phyloP scores from a whole-genome alignment of 2,797 vertebrate species.

The Poecilia picta region DNA sequence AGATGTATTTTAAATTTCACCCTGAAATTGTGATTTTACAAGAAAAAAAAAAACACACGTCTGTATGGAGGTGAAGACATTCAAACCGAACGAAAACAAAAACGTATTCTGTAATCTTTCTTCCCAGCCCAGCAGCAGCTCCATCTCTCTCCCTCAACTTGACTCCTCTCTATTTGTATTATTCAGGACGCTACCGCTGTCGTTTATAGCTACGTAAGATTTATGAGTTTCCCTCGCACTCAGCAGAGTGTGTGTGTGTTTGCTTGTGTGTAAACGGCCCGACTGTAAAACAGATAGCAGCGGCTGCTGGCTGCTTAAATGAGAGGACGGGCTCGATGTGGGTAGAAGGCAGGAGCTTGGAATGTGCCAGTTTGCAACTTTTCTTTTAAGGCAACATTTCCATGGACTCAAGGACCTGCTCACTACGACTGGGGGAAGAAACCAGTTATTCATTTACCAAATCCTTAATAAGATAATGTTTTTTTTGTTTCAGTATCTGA shows the following conservation, averaged over 20 bases:
- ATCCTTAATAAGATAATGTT: conserved; percentile 43
- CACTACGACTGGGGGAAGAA: neutral
- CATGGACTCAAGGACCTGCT: conserved; percentile 35
- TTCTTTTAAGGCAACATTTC: conserved; percentile 64
- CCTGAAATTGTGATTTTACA: neutral
- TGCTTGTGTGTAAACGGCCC: conserved; percentile 72
- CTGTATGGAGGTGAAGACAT: neutral
- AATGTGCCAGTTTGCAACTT: conserved; percentile 91
- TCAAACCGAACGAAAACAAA: neutral
- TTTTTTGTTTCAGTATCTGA: neutral
- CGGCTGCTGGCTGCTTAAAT: conserved; percentile 79
- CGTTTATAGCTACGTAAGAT: conserved; percentile 86
- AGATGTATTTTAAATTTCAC: neutral
- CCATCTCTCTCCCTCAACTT: conserved; percentile 19
- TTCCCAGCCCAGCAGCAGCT: neutral
- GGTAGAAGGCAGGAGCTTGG: conserved; percentile 85
- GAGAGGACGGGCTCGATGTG: conserved; percentile 79
- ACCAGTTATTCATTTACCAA: conserved; percentile 73
- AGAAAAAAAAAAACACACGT: neutral
- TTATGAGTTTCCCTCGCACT: conserved; percentile 83
- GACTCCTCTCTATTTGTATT: conserved; percentile 72
- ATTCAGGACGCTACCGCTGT: conserved; percentile 82
- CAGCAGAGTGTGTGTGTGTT: conserved; percentile 54
- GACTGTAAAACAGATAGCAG: conserved; percentile 84
- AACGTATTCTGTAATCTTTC: neutral